Conservation (phyloP, 1,140 invertebrate species). For the Prorops nasuta region DNA sequence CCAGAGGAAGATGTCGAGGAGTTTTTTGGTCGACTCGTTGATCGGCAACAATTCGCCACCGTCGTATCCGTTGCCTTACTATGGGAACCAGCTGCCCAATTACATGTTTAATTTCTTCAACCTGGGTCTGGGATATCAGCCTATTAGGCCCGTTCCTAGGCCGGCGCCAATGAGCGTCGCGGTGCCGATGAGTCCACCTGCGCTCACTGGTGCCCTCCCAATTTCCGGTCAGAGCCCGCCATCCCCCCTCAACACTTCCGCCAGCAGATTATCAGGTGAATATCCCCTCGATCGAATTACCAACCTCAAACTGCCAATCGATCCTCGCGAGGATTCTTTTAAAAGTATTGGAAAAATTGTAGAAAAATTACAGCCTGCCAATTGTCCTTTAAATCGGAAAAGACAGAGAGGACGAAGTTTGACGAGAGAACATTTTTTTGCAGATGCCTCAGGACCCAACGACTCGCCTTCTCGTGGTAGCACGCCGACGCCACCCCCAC, state of each 20-base stretch:
- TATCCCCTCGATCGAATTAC: constrained; percentile 4
- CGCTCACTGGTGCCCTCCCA: constrained; percentile 24
- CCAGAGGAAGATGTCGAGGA: constrained; percentile 67
- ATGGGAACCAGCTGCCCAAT: constrained; percentile 45
- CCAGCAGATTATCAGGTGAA: constrained; percentile 41
- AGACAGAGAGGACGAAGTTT: too few relatives aligned
- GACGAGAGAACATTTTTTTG: constrained; percentile 26
- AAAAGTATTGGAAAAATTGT: too few relatives aligned
- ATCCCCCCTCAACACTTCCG: constrained; percentile 43
- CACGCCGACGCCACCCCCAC: constrained; percentile 59
- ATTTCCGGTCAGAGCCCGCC: constrained; percentile 41
- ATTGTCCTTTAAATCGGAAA: too few relatives aligned
- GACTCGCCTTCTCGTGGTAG: constrained; percentile 55
- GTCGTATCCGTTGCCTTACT: constrained; percentile 46
- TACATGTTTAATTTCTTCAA: constrained; percentile 54
- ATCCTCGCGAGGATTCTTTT: too few relatives aligned
- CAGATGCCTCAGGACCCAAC: constrained; percentile 53
- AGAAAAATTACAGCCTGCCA: too few relatives aligned
- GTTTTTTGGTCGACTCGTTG: constrained; percentile 73
- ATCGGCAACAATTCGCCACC: constrained; percentile 62
- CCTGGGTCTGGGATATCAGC: constrained; percentile 45
- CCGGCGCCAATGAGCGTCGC: constrained; percentile 33
- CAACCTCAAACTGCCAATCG: too few relatives aligned
- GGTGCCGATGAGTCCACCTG: constrained; percentile 32
- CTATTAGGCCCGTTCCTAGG: constrained; percentile 45